A percentile compares a stretch with the other conserved stretches of the same genome.
These are phyloP conservation scores for Antigone vipio DNA, from an alignment of 2,113 vertebrate genomes.

Conservation along the genomic window DNA sequence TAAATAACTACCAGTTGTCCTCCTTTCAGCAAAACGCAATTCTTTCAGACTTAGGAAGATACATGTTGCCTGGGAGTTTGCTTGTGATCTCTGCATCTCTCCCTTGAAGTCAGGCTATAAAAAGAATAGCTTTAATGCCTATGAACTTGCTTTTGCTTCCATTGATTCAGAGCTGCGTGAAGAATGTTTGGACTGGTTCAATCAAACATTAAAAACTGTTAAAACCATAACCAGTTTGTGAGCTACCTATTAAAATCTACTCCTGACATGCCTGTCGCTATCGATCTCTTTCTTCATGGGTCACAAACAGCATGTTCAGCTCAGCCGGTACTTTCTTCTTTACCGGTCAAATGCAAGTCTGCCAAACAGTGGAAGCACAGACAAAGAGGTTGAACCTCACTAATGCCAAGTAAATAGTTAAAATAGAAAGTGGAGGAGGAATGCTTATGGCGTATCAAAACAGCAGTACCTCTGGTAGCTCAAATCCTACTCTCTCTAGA, in stretches of 20 bases:
- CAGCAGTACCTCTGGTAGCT: neutral
- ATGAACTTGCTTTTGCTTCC: neutral
- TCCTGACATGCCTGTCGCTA: neutral
- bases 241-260: neutral
- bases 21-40: neutral
- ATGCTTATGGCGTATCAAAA: neutral
- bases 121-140: neutral
- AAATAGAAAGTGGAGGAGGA: neutral
- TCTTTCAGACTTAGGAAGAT: neutral
- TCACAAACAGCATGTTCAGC: neutral
- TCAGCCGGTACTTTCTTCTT: neutral
- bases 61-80: neutral
- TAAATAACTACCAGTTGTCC: neutral
- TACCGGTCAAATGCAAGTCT: neutral
- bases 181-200: neutral
- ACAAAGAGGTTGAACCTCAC: neutral
- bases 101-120: neutral
- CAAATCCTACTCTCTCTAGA: neutral
- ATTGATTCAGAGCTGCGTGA: neutral
- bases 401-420: neutral
- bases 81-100: neutral
- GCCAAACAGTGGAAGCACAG: neutral
- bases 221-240: neutral
- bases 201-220: neutral
- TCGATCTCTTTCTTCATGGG: neutral